Conservation (phyloP, 2,888 invertebrate species). For the Hemicrepidius hirtus region DNA sequence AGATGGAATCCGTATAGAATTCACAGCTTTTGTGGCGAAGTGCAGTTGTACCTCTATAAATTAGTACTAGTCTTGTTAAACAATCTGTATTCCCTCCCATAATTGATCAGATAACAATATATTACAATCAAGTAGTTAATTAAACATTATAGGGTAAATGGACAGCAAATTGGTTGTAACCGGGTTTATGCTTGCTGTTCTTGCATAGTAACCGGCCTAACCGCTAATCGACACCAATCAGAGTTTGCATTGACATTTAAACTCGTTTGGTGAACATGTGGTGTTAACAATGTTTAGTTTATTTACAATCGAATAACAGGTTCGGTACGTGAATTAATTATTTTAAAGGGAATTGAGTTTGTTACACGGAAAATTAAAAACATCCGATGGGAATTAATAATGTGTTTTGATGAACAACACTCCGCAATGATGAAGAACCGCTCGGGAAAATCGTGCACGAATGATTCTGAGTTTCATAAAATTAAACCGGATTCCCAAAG, state of each 20-base stretch:
- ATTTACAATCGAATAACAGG: conserved; percentile 32
- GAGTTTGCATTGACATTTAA: conserved; percentile 36
- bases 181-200: conserved; percentile 37
- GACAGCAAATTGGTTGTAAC: conserved; percentile 47
- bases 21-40: conserved; percentile 16
- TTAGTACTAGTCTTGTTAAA: conserved; percentile 34
- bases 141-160: conserved; percentile 50
- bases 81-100: conserved; percentile 44
- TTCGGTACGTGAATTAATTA: conserved; percentile 31
- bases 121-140: conserved; percentile 50
- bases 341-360: conserved; percentile 21
- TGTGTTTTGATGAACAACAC: conserved; percentile 24
- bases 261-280: conserved; percentile 17
- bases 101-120: conserved; percentile 49
- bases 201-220: conserved; percentile 38
- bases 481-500: conserved; percentile 27
- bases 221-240: conserved; percentile 48
- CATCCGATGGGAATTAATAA: conserved; percentile 25
- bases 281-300: conserved; percentile 21
- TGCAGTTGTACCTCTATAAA: conserved; percentile 25
- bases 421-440: conserved; percentile 7
- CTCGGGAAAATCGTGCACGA: conserved; percentile 17
- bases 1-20: conserved; percentile 4
- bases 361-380: conserved; percentile 26
- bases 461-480: conserved; percentile 14